Percentiles rank a stretch among this genome's conserved stretches.
Evolutionary conservation across 2,888 invertebrate genomes (phyloP).

Genomic region (Diploptera punctata): DNA sequence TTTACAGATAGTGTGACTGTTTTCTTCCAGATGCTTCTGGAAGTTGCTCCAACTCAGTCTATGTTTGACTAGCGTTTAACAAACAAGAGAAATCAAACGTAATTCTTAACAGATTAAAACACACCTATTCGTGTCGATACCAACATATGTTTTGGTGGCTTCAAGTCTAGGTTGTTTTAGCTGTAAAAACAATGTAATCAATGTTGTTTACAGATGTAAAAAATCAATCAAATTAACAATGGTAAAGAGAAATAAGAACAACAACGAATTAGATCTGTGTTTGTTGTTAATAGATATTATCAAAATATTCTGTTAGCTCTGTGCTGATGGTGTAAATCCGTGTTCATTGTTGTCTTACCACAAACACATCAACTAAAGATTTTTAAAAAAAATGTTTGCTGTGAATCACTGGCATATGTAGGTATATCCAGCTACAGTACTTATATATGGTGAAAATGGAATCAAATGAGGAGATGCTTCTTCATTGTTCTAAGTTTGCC

Average conservation of each 20-base stretch:
- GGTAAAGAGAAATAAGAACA: not conserved
- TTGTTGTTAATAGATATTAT: not conserved
- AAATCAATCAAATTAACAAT: no score
- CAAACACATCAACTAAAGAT: not conserved
- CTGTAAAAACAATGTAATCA: not conserved
- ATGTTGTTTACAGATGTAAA: not conserved
- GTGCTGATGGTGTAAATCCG: conserved; percentile 1
- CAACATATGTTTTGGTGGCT: not conserved
- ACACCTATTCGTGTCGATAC: conserved; percentile 7
- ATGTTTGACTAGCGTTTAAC: conserved; percentile 66
- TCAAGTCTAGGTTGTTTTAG: conserved; percentile 9
- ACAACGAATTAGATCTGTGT: conserved; percentile 17
- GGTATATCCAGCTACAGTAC: no score
- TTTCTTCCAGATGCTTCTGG: conserved; percentile 87
- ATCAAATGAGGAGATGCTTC: no score
- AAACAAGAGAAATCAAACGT: not conserved
- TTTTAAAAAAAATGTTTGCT: not conserved
- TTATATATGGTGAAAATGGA: no score
- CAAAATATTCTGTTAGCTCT: no score
- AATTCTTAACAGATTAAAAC: conserved; percentile 1
- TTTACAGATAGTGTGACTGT: conserved; percentile 85
- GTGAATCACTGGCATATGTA: no score
- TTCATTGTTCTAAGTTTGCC: no score
- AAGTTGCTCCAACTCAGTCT: conserved; percentile 89
- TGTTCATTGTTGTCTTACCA: conserved; percentile 18